Base-by-base conservation (phyloP, 2,113 vertebrate species). In the Austrofundulus limnaeus region DNA sequence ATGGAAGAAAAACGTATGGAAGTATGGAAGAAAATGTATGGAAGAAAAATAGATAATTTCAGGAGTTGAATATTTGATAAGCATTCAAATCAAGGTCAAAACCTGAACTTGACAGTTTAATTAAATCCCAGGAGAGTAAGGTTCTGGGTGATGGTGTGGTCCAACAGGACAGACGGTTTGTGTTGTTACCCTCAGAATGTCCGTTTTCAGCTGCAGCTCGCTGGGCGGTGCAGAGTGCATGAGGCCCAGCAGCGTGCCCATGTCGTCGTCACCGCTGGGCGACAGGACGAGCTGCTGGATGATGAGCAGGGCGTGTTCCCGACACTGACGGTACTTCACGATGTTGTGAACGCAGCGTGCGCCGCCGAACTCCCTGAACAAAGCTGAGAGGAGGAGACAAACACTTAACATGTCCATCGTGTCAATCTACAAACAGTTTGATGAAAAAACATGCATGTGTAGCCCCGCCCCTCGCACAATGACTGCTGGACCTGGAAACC, bases 321-420 rank as follows among this genome's bases (percentile, higher is more conserved):
- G 93, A 66, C 97, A 99, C 72, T 99, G 96, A 0, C 94, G 92
- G 58, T 99, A 99, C 89, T 91, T 96, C 12, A 99, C 94, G 1
- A 99, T 99, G 84, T 99, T 99, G 86, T 99, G 97, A 0, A 97
- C 97, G 1, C 97, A 99, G 1, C 97, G 92, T 0, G 97, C 97
- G 0, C 97, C 97, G 1, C 97, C 97, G 58, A 99, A 98, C 86
- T 99, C 97, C 57, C 97, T 93, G 87, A 99, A 99, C 66, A 97
- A 91, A 57, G 95, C 97, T 98, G 61, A 11, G 9, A 47, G 19
- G 6, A 9, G 4, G 15, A 1, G 2, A 14, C 20, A 5, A 1
- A 49, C 14, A 7, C 6, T 15, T 23, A 24, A 48, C 11, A 11
- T 2, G 9, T 38, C 12, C n/a, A n/a, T n/a, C n/a, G n/a, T n/a